Evolutionary conservation across 2,797 vertebrate genomes (phyloP).

Genomic region (Coendou prehensilis): DNA sequence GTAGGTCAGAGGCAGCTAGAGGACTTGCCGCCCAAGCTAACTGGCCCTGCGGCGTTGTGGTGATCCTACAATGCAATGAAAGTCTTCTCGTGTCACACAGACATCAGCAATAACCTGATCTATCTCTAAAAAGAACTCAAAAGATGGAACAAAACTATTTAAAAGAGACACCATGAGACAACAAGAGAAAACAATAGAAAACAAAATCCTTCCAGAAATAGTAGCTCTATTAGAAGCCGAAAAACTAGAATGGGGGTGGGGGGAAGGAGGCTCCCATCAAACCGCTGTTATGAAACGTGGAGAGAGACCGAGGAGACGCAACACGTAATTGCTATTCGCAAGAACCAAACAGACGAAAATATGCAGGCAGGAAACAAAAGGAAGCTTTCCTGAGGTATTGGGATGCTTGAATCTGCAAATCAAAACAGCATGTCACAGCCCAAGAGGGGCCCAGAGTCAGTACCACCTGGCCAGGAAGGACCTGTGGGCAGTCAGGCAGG

Average conservation of each 20-base stretch:
- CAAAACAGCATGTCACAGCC: neutral
- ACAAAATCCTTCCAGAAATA: neutral
- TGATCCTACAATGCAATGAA: fast-evolving
- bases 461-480: fast-evolving
- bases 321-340: fast-evolving
- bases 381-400: neutral
- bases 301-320: neutral
- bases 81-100: neutral
- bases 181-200: neutral
- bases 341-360: neutral
- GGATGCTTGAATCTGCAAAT: neutral
- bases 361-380: neutral
- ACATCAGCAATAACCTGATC: neutral
- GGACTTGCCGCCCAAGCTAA: no score
- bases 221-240: neutral
- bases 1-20: neutral
- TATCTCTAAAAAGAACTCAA: neutral
- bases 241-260: neutral
- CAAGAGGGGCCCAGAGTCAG: fast-evolving
- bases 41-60: fast-evolving
- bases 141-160: neutral
- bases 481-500: fast-evolving
- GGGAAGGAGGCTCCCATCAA: fast-evolving
- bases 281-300: fast-evolving
- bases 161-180: neutral